Percentiles rank a stretch among this genome's conserved stretches.
Evolutionary conservation across 2,797 vertebrate species (phyloP).

Genomic region (Propithecus perrieri): DNA sequence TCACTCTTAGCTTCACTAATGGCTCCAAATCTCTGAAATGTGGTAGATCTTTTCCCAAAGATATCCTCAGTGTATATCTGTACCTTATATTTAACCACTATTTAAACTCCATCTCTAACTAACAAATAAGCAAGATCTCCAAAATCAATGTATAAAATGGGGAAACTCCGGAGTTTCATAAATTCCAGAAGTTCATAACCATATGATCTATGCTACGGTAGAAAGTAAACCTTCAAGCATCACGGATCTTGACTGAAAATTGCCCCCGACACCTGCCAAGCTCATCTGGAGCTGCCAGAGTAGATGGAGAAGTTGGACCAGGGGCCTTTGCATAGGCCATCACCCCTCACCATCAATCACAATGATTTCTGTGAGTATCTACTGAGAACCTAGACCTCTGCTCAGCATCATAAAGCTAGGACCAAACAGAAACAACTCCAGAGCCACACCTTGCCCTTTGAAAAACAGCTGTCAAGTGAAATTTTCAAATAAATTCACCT

Average conservation of each 20-base stretch:
- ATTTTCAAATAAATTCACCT: not conserved
- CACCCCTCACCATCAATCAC: not conserved
- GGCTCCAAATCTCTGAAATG: not conserved
- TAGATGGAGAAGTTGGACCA: not conserved
- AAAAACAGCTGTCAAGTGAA: not conserved
- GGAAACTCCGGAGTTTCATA: not conserved
- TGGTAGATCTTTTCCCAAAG: not conserved
- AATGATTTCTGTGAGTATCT: not conserved
- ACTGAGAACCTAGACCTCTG: not conserved
- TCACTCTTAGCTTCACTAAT: not conserved
- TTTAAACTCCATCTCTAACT: conserved; percentile 27
- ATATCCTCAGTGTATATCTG: not conserved
- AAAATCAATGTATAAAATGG: not conserved
- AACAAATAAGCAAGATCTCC: not conserved
- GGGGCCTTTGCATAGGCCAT: not conserved
- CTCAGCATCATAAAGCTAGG: not conserved
- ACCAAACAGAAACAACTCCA: not conserved
- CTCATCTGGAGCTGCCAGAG: not conserved
- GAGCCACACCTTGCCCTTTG: not conserved
- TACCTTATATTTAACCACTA: not conserved
- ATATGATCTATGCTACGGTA: not conserved
- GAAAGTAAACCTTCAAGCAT: not conserved
- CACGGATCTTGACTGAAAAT: not conserved
- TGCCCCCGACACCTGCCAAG: not conserved
- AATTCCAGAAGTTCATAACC: not conserved